Conservation (phyloP, 2,113 vertebrate genomes). For the Tapirus terrestris region DNA sequence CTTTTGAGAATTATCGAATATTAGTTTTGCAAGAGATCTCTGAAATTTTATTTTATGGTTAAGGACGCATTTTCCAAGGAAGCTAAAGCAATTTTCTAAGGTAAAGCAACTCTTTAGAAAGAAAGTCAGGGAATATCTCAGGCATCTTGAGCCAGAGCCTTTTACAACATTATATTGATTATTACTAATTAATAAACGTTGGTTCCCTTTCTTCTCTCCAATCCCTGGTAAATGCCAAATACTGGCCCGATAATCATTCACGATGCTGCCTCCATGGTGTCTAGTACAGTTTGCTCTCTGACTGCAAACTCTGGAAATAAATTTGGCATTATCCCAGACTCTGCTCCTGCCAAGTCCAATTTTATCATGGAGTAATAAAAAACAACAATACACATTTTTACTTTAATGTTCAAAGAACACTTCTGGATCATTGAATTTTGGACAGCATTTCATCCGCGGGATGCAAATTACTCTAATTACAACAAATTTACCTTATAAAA, state of each 20-base stretch:
- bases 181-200: not conserved
- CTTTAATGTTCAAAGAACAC: slow-evolving; percentile 71
- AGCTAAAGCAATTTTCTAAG: not conserved
- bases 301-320: slow-evolving; percentile 38
- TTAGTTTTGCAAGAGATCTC: not conserved
- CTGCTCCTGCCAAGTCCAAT: slow-evolving; percentile 63
- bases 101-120: not conserved
- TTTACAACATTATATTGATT: not conserved
- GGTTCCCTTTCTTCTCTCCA: not conserved
- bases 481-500: slow-evolving; percentile 66
- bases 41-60: not conserved
- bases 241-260: not conserved
- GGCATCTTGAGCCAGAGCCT: not conserved
- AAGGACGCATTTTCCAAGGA: not conserved
- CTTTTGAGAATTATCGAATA: not conserved
- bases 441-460: slow-evolving; percentile 65
- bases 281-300: not conserved
- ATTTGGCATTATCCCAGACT: slow-evolving; percentile 42
- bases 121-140: not conserved
- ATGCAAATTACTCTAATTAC: slow-evolving; percentile 76
- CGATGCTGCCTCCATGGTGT: not conserved
- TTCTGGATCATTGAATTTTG: slow-evolving; percentile 73
- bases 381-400: slow-evolving; percentile 64
- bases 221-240: not conserved
- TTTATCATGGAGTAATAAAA: slow-evolving; percentile 68